A percentile compares a stretch with the other conserved stretches of the same genome.
These are phyloP conservation scores for Oscarella lobularis DNA, from an alignment of 37 sponge, comb jelly and placozoan genomes.

Conservation along the genomic window DNA sequence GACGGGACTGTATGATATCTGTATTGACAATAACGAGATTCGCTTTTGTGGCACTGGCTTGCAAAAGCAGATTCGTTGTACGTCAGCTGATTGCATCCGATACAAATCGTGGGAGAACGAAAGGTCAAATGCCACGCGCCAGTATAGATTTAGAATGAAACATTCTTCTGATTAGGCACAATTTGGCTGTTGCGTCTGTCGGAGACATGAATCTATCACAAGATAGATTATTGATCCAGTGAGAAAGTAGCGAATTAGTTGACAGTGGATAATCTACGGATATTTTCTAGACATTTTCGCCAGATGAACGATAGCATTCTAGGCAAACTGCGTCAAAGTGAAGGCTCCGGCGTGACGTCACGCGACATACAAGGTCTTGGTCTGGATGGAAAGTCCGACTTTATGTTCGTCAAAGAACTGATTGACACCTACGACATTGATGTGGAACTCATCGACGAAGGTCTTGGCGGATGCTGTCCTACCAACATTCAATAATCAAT, in stretches of 20 bases:
- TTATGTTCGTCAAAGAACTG: constrained; percentile 50
- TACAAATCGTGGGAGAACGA: background rate
- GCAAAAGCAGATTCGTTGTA: too few species aligned
- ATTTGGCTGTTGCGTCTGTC: too few species aligned
- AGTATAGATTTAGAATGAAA: too few species aligned
- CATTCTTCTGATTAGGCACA: too few species aligned
- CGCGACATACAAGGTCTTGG: constrained; percentile 37
- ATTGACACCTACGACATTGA: constrained; percentile 30
- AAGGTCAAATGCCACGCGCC: too few species aligned
- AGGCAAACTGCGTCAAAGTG: constrained; percentile 25
- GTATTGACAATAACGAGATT: background rate
- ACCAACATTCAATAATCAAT: too few species aligned
- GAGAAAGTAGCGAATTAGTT: too few species aligned
- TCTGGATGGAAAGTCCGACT: constrained; percentile 52
- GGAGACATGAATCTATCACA: too few species aligned
- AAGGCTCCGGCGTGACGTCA: constrained; percentile 29
- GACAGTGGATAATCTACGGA: too few species aligned
- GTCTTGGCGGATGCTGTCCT: background rate
- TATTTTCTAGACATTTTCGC: constrained; percentile 40
- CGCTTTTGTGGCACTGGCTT: too few species aligned
- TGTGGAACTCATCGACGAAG: constrained; percentile 31
- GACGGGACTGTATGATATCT: constrained; percentile 56
- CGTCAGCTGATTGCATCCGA: constrained; percentile 5
- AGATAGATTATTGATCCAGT: too few species aligned
- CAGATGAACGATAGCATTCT: constrained; percentile 59